Evolutionary conservation across 2,113 vertebrate genomes (phyloP).

Genomic region (Echinops telfairi): DNA sequence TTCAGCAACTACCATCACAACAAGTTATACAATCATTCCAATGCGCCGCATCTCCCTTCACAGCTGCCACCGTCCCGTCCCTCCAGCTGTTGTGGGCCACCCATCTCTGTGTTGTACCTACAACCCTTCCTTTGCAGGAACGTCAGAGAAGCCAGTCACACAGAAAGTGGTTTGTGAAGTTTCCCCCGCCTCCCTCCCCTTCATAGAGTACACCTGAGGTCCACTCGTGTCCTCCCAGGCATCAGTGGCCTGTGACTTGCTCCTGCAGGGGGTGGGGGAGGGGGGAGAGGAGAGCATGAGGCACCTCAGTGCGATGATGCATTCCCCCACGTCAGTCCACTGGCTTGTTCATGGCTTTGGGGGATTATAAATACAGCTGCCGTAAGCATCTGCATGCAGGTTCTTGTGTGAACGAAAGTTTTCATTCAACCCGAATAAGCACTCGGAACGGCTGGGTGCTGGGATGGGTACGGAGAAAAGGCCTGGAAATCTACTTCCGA

Average conservation of each 20-base stretch:
- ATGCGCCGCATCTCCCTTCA: too few species aligned
- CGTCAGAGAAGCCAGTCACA: not conserved
- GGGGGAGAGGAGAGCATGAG: too few species aligned
- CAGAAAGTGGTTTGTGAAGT: not conserved
- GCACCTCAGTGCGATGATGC: not conserved
- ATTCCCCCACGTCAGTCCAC: not conserved
- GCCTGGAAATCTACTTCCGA: not conserved
- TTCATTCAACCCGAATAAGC: not conserved
- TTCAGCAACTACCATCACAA: not conserved
- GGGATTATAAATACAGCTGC: not conserved
- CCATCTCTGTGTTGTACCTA: not conserved
- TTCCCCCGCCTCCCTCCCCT: not conserved
- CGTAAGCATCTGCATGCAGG: not conserved
- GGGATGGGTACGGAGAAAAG: not conserved
- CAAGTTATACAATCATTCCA: not conserved
- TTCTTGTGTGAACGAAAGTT: not conserved
- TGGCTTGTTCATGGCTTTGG: not conserved
- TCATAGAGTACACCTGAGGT: not conserved
- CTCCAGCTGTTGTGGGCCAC: not conserved
- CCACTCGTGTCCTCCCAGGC: fast-evolving
- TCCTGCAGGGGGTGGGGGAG: too few species aligned
- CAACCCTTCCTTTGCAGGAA: not conserved
- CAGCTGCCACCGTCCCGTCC: not conserved
- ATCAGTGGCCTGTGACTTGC: not conserved
- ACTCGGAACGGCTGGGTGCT: not conserved